A percentile compares a stretch with the other conserved stretches of the same genome.
Evolutionary conservation across 2,888 invertebrate species (phyloP).

Genomic region (Coecobrya sp.): DNA sequence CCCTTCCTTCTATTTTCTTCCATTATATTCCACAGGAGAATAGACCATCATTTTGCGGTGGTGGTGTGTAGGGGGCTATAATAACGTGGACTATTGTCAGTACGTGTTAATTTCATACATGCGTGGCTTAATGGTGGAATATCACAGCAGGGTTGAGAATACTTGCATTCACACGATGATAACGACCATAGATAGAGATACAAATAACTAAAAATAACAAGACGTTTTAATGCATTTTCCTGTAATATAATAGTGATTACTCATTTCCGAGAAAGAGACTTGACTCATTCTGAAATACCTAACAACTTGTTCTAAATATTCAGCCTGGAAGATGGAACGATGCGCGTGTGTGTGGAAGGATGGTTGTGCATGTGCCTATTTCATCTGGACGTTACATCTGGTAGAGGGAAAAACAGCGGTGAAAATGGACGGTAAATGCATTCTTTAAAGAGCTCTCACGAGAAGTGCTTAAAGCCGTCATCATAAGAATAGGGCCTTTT

Average conservation of each 20-base stretch:
- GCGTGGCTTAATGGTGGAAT: slow-evolving; percentile 47
- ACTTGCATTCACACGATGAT: not conserved
- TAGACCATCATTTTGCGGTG: slow-evolving; percentile 45
- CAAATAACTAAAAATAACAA: slow-evolving; percentile 36
- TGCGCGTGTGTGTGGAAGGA: not conserved
- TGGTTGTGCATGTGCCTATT: not conserved
- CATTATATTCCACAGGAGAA: slow-evolving; percentile 54
- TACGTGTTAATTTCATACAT: slow-evolving; percentile 59
- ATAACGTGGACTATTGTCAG: slow-evolving; percentile 53
- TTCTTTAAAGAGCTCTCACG: slow-evolving; percentile 74
- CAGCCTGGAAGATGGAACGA: not conserved
- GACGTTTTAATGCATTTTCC: slow-evolving; percentile 34
- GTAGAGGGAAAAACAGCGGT: slow-evolving; percentile 23
- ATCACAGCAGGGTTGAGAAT: not conserved
- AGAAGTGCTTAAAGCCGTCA: slow-evolving; percentile 73
- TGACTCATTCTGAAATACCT: not conserved
- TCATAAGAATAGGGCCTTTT: slow-evolving; percentile 65
- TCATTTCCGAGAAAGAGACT: slow-evolving; percentile 12
- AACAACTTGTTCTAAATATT: not conserved
- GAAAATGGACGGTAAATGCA: slow-evolving; percentile 58
- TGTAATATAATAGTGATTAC: slow-evolving; percentile 41
- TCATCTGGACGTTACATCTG: not conserved
- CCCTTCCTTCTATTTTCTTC: slow-evolving; percentile 43
- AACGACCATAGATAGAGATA: not conserved
- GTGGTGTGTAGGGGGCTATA: slow-evolving; percentile 26